Evolutionary conservation across 2,797 vertebrate species (phyloP).

Genomic region (Coregonus sp.): DNA sequence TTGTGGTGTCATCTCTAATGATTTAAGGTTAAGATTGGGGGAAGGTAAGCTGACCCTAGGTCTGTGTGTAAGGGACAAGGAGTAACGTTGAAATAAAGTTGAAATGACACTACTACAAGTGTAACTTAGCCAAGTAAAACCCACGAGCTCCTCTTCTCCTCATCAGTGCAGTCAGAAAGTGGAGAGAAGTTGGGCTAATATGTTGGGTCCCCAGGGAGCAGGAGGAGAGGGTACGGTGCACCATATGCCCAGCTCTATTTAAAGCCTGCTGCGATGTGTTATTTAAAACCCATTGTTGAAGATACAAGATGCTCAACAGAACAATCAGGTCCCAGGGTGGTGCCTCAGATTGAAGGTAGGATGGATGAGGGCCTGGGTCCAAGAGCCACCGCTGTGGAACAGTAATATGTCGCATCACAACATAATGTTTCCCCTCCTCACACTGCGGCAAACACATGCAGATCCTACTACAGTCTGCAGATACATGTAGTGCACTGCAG

Average conservation of each 20-base stretch:
- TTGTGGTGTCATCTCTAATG: background rate
- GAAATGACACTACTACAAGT: background rate
- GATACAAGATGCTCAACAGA: slow-evolving; percentile 38
- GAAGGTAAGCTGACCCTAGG: background rate
- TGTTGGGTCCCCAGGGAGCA: slow-evolving; percentile 36
- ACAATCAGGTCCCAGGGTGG: slow-evolving; percentile 44
- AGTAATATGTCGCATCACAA: slow-evolving; percentile 24
- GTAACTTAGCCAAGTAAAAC: background rate
- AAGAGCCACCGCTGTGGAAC: slow-evolving; percentile 37
- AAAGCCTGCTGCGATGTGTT: slow-evolving; percentile 41
- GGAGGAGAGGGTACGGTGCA: slow-evolving; percentile 33
- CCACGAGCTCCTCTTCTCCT: background rate
- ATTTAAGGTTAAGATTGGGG: background rate
- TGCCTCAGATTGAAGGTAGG: slow-evolving; percentile 57
- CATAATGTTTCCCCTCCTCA: slow-evolving; percentile 8
- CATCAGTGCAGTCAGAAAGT: slow-evolving; percentile 8
- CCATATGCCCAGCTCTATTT: slow-evolving; percentile 64
- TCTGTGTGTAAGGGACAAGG: too few relatives aligned
- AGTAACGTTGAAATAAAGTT: background rate
- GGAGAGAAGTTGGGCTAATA: slow-evolving; percentile 41
- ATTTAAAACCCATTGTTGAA: slow-evolving; percentile 58
- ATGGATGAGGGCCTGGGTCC: slow-evolving; percentile 44
- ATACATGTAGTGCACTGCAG: slow-evolving; percentile 5
- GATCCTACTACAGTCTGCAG: slow-evolving; percentile 48
- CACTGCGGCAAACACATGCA: slow-evolving; percentile 52